Evolutionary conservation across 2,113 vertebrate genomes (phyloP).

Genomic region (Chrysochloris asiatica): DNA sequence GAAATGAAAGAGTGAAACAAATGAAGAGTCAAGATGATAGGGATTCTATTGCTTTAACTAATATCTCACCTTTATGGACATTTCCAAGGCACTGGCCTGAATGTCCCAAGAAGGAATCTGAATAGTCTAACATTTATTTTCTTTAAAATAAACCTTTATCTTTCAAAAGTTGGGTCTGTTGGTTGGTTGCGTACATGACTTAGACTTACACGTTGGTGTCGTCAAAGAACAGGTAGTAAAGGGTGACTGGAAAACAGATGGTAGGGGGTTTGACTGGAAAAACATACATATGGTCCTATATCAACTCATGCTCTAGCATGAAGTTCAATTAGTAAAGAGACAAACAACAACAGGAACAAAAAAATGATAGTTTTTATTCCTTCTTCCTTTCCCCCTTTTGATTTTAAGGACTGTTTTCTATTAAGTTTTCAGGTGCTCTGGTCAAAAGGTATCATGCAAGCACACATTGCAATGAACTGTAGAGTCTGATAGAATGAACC

Average conservation of each 20-base stretch:
- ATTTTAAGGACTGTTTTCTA: neutral
- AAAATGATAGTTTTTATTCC: neutral
- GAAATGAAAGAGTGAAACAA: neutral
- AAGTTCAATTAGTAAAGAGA: no score
- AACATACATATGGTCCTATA: no score
- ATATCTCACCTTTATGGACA: neutral
- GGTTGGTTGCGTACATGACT: neutral
- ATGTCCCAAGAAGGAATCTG: neutral
- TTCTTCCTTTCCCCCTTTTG: neutral
- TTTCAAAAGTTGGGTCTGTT: slow-evolving; percentile 3
- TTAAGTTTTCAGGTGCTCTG: neutral
- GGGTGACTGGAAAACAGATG: neutral
- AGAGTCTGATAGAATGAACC: neutral
- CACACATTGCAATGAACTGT: neutral
- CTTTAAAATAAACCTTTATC: neutral
- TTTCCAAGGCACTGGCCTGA: neutral
- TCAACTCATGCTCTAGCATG: neutral
- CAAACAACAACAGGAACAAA: neutral
- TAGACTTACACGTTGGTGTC: slow-evolving; percentile 13
- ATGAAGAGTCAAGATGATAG: neutral
- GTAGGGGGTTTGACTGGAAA: no score
- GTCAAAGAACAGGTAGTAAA: neutral
- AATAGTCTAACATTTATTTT: neutral
- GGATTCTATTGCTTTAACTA: slow-evolving; percentile 2
- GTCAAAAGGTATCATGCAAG: neutral